phyloP scores from a whole-genome alignment of 2,113 vertebrate species.

The Microtus oregoni region DNA sequence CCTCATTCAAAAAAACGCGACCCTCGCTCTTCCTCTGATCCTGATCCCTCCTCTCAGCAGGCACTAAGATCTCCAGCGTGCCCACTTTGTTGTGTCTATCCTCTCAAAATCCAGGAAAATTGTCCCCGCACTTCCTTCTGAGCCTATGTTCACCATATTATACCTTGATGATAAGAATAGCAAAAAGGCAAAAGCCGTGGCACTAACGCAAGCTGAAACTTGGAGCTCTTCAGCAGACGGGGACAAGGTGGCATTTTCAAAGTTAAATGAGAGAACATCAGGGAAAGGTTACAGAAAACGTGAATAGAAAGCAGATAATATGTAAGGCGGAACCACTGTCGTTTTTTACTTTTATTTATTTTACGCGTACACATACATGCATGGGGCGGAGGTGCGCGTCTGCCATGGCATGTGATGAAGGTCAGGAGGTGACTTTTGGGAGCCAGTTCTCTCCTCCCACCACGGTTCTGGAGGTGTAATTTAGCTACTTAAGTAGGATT shows the following conservation, averaged over 20 bases:
- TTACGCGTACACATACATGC: neutral
- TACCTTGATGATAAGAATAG: neutral
- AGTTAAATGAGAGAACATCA: neutral
- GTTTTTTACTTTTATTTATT: neutral
- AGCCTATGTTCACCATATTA: neutral
- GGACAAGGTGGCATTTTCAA: conserved; percentile 10
- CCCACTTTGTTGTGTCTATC: neutral
- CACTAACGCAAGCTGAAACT: neutral
- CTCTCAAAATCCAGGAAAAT: neutral
- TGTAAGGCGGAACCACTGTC: neutral
- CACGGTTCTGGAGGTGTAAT: neutral
- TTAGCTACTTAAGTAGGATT: neutral
- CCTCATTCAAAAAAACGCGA: no score
- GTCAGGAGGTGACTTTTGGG: no score
- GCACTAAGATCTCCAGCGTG: neutral
- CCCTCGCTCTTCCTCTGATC: neutral
- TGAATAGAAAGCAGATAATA: neutral
- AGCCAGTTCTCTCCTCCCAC: neutral
- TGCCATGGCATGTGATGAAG: neutral
- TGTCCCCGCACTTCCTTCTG: neutral
- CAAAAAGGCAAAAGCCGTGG: neutral
- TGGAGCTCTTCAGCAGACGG: neutral
- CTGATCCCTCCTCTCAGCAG: neutral
- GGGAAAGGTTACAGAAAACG: neutral
- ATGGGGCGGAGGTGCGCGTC: neutral